A percentile compares a stretch with the other conserved stretches of the same genome.
phyloP scores from a whole-genome alignment of 1,140 invertebrate genomes.

The Stegodyphus dumicola region DNA sequence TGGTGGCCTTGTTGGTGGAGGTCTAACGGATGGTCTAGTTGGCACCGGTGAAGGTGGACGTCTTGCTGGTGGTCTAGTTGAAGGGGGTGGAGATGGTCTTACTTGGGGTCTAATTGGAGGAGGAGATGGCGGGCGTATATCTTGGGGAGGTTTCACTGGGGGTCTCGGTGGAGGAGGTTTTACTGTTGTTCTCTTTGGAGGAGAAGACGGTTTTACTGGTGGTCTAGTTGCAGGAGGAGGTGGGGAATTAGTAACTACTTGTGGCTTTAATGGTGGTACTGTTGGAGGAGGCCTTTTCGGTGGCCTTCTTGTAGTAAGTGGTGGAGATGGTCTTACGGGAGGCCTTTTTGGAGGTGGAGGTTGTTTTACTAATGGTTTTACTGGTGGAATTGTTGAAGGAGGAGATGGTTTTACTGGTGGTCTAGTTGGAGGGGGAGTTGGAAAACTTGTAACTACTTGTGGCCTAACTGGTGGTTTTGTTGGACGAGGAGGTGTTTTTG shows the following conservation, averaged over 20 bases:
- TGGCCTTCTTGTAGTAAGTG: conserved; percentile 28
- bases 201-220: background rate
- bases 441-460: background rate
- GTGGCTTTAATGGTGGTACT: background rate
- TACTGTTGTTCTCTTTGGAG: background rate
- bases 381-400: conserved; percentile 22
- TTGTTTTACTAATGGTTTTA: conserved; percentile 3
- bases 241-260: background rate
- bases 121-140: background rate
- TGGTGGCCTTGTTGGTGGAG: background rate
- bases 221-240: background rate
- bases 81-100: background rate
- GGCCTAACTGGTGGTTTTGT: background rate
- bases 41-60: conserved; percentile 10
- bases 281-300: conserved; percentile 17
- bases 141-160: background rate
- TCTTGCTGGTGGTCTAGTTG: conserved; percentile 37
- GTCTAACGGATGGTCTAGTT: conserved; percentile 21
- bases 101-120: background rate
- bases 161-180: background rate
- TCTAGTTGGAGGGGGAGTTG: conserved; percentile 20
- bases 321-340: background rate
- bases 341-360: background rate
- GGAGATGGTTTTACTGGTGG: background rate
- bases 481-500: background rate